Base-by-base conservation (phyloP, 2,797 vertebrate species). In the Picus viridis region DNA sequence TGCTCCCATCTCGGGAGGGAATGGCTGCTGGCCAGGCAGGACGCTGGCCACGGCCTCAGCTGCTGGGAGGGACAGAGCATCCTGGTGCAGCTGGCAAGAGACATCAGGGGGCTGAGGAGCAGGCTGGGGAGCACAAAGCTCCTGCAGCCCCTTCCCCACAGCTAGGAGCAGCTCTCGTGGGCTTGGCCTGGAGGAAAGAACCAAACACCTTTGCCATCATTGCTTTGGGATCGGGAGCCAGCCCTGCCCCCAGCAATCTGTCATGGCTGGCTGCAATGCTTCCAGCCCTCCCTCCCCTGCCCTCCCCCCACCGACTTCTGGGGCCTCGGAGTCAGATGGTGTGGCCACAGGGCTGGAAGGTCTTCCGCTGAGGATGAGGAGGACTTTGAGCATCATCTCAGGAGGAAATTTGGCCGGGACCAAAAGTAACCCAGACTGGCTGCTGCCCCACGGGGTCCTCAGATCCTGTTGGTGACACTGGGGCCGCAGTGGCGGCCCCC, bases 31-130 rank as follows among this genome's bases (percentile, higher is more conserved):
- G 49, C 96, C 83, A 2, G 96, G 93, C 26, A 98, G 95, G 56
- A 98, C 94, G 69, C 92, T 78, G 34, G 95, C 94, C 86, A 98
- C 13, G 8, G 98, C 97, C 13, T 98, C 95, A 29, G 92, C 92
- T 1, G 96, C 81, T 0, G 98, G 98, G 8, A 98, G 96, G 67
- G 91, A 81, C 77, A 79, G 93, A 6, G 61, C 11, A 2, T 95
- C 93, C 29, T 3, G 90, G 32, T 94, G 96, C 36, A 96, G 91
- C 96, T 97, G 95, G 18, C 19, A 23, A 92, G 49, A 70, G 89
- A 70, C 49, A 95, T 2, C 53, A 7, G 51, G 32, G 69, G 16
- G 41, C n/a, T 64, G 22, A 75, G 70, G 70, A 65, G n/a, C 76
- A 77, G 27, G 12, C 9, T 70, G 43, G 56, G 13, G 14, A 45